Conservation (phyloP, 2,113 vertebrate species). For the Eubucco bourcierii region DNA sequence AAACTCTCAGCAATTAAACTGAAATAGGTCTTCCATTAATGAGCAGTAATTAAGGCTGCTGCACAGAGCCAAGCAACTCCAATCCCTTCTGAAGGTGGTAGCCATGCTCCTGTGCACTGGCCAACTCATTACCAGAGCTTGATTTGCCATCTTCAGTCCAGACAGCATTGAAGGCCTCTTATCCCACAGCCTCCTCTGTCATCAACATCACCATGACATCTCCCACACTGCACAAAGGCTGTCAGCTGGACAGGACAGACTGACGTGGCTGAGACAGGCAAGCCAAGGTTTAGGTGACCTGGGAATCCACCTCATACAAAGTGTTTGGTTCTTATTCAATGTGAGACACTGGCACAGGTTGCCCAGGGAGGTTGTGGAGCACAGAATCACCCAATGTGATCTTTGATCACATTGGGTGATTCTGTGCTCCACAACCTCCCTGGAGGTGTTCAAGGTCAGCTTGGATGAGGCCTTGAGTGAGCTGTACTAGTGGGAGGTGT, state of each 20-base stretch:
- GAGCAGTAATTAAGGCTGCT: constrained; percentile 18
- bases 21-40: background rate
- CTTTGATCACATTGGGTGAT: too few relatives aligned
- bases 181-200: background rate
- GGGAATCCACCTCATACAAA: background rate
- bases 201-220: background rate
- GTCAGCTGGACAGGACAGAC: background rate
- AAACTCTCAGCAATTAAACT: background rate
- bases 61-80: background rate
- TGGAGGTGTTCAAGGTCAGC: too few relatives aligned
- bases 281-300: background rate
- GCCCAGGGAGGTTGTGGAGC: too few relatives aligned
- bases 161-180: background rate
- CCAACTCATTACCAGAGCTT: background rate
- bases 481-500: too few relatives aligned
- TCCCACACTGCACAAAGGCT: background rate
- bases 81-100: background rate
- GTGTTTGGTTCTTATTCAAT: background rate
- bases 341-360: too few relatives aligned
- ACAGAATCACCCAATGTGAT: too few relatives aligned
- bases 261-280: background rate
- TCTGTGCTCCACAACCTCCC: too few relatives aligned
- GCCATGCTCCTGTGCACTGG: background rate
- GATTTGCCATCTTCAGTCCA: background rate
- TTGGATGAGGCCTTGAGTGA: too few relatives aligned